Conservation (phyloP, 2,888 invertebrate species). For the Ophion costatus region DNA sequence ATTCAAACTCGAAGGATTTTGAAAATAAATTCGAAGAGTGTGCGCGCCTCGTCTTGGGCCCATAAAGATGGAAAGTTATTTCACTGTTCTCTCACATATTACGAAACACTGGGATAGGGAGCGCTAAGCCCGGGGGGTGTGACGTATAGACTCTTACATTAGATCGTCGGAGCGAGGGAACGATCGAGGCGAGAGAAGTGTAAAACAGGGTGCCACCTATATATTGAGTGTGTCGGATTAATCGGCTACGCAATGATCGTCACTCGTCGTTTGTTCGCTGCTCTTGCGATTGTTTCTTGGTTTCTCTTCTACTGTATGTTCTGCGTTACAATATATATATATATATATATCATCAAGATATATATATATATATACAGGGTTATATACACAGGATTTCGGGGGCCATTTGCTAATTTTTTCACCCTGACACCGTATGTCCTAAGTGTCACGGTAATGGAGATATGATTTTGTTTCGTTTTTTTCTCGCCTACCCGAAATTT, state of each 20-base stretch:
- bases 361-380: not conserved
- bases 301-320: no score
- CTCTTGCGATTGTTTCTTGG: not conserved
- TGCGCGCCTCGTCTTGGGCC: not conserved
- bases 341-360: no score
- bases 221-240: constrained; percentile 57
- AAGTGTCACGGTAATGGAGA: no score
- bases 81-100: constrained; percentile 28
- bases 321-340: no score
- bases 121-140: not conserved
- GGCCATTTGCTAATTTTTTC: no score
- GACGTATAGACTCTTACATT: constrained; percentile 17
- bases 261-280: constrained; percentile 51
- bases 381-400: no score
- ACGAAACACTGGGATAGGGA: constrained; percentile 46
- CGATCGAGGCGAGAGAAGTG: not conserved
- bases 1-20: constrained; percentile 15
- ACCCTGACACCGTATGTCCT: no score
- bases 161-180: constrained; percentile 43
- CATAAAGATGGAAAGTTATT: constrained; percentile 40
- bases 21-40: constrained; percentile 3
- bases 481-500: no score
- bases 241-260: constrained; percentile 56
- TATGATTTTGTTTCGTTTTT: no score
- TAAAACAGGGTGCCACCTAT: constrained; percentile 5